Evolutionary conservation across 2,113 vertebrate genomes (phyloP).

Genomic region (Cisticola juncidis): DNA sequence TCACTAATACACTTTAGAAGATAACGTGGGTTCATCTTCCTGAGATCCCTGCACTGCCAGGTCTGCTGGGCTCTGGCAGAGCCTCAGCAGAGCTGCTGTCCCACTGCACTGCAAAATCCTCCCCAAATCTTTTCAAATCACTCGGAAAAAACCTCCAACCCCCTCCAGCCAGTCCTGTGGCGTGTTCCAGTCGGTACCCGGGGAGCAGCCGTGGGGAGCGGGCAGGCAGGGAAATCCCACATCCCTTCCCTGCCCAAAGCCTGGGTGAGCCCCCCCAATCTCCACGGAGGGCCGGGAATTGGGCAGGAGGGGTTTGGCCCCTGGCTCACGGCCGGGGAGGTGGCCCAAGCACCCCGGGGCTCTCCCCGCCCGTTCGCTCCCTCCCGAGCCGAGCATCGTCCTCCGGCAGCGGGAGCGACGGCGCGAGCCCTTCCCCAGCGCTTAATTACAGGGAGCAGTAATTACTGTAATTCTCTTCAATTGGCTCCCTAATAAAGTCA

Average conservation of each 20-base stretch:
- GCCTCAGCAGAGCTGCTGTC: background rate
- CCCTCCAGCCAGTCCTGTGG: fast-evolving
- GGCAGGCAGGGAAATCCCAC: background rate
- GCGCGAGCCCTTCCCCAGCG: background rate
- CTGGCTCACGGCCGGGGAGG: fast-evolving
- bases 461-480: slow-evolving; percentile 34
- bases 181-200: fast-evolving
- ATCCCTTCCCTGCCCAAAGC: background rate
- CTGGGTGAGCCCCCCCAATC: fast-evolving
- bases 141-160: background rate
- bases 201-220: background rate
- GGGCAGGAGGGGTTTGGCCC: fast-evolving
- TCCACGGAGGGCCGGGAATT: background rate
- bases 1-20: background rate
- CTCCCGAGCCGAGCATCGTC: background rate
- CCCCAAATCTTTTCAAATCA: background rate
- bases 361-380: background rate
- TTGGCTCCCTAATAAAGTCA: slow-evolving; percentile 21
- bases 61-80: fast-evolving
- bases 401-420: background rate
- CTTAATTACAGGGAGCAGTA: background rate
- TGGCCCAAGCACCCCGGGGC: fast-evolving
- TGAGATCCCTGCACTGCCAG: background rate
- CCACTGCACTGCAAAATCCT: background rate
- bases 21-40: background rate